Conservation (phyloP, 2,113 vertebrate genomes). For the Serinus canaria region DNA sequence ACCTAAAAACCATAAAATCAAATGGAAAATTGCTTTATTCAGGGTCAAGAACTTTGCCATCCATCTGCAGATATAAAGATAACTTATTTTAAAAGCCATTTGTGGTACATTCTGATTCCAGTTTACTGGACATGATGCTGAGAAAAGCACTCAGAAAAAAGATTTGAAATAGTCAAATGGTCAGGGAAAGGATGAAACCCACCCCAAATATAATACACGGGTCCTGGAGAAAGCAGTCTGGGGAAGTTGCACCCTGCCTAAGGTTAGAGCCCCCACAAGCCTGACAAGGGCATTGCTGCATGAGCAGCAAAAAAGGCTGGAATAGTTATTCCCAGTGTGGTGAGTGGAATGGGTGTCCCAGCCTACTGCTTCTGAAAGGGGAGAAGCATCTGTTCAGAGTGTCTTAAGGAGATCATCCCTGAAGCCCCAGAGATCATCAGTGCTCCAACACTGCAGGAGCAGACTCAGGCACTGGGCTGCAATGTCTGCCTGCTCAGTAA, state of each 20-base stretch:
- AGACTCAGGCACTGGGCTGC: fast-evolving
- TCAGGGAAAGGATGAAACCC: background rate
- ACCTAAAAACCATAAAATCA: background rate
- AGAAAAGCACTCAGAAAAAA: background rate
- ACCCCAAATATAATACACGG: background rate
- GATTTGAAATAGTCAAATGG: background rate
- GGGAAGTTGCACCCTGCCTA: background rate
- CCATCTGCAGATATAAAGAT: background rate
- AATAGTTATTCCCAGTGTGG: background rate
- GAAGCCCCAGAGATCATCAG: background rate
- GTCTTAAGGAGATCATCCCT: background rate
- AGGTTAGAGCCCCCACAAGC: background rate
- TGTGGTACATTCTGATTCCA: background rate
- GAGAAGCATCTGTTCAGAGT: background rate
- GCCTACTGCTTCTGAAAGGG: background rate
- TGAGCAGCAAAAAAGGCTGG: background rate
- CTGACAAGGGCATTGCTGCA: background rate
- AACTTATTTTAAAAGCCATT: background rate
- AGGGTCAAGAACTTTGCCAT: background rate
- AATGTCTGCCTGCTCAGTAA: fast-evolving
- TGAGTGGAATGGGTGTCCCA: background rate
- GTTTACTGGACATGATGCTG: background rate
- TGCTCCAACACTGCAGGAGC: fast-evolving
- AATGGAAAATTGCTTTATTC: background rate
- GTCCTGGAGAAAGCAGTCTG: background rate